These are phyloP conservation scores for Ceyx erithaca DNA, from an alignment of 2,797 vertebrate species.

Conservation along the genomic window DNA sequence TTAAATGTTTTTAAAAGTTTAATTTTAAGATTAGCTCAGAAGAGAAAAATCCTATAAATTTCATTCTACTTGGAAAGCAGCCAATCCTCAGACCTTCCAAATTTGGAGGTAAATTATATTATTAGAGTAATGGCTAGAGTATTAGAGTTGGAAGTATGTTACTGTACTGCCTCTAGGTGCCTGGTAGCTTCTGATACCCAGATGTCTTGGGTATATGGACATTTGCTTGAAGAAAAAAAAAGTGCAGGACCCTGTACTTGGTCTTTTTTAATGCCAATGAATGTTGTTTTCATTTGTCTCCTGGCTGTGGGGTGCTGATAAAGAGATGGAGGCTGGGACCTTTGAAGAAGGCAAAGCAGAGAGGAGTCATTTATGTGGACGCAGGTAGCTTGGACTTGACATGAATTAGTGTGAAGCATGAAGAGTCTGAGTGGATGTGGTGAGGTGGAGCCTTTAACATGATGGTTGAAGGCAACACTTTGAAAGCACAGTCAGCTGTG, in stretches of 20 bases:
- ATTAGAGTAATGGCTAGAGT: background rate
- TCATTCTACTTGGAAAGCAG: background rate
- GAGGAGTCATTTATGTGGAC: background rate
- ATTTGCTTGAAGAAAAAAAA: background rate
- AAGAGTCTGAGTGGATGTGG: background rate
- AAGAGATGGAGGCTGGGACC: background rate
- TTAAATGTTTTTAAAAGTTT: constrained; percentile 37
- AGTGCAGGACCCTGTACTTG: too few species aligned
- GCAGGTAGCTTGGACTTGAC: background rate
- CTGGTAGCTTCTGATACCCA: background rate
- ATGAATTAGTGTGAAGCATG: background rate
- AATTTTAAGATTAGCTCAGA: background rate
- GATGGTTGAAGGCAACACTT: background rate
- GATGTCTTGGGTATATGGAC: too few species aligned
- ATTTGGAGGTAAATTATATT: background rate
- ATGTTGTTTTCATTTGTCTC: background rate
- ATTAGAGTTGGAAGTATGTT: background rate
- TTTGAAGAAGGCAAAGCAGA: background rate
- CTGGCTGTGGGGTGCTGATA: accelerated
- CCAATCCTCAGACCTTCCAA: background rate
- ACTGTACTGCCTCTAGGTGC: background rate
- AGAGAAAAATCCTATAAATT: background rate
- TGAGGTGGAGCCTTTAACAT: background rate
- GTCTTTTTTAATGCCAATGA: too few species aligned
- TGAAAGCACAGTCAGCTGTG: background rate